These are phyloP conservation scores for Oryctolagus cuniculus DNA, from an alignment of 2,113 vertebrate genomes.

Conservation along the genomic window DNA sequence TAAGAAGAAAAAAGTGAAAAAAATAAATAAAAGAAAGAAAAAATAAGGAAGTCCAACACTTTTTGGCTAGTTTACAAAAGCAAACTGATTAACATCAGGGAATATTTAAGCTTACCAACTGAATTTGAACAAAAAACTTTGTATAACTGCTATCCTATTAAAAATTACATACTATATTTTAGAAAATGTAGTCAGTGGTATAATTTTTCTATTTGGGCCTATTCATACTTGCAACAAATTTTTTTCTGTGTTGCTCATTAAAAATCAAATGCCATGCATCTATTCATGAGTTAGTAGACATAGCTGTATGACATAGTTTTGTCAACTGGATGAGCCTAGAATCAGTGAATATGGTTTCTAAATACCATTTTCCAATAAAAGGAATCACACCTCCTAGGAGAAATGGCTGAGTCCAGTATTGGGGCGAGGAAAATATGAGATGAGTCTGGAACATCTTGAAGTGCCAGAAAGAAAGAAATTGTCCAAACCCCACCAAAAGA, in stretches of 20 bases:
- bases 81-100: neutral
- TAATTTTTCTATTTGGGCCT: conserved; percentile 24
- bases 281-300: neutral
- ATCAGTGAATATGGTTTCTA: conserved; percentile 9
- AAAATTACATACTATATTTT: neutral
- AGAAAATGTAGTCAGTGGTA: neutral
- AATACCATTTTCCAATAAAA: neutral
- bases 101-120: neutral
- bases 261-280: neutral
- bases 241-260: conserved; percentile 2
- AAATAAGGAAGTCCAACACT: neutral
- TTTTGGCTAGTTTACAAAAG: neutral
- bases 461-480: neutral
- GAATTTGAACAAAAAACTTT: conserved; percentile 6
- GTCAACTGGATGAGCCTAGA: neutral
- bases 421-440: neutral
- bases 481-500: neutral
- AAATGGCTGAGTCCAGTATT: neutral
- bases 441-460: neutral
- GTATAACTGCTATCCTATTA: neutral
- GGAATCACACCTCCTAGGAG: neutral
- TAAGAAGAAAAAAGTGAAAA: too few relatives aligned
- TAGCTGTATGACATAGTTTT: neutral
- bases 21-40: too few relatives aligned
- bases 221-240: neutral